Conservation (phyloP, 2,888 invertebrate genomes). For the Pseudococcus jackbeardsleyi region DNA sequence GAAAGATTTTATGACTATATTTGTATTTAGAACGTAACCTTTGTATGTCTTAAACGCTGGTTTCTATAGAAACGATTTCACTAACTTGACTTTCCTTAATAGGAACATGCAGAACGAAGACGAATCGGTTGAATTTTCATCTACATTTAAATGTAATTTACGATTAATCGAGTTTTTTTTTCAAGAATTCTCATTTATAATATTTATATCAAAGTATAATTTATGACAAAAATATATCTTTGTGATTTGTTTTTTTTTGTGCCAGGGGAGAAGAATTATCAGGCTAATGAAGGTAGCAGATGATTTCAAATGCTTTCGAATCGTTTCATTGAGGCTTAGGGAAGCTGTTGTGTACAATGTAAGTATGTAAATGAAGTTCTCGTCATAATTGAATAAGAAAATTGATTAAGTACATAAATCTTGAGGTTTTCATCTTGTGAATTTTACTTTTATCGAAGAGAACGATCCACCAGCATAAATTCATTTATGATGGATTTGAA, state of each 20-base stretch:
- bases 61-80: constrained; percentile 49
- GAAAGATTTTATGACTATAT: constrained; percentile 44
- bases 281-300: background rate
- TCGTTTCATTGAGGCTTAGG: too few relatives aligned
- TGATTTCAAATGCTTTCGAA: too few relatives aligned
- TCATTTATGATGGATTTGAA: too few relatives aligned
- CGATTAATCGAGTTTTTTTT: background rate
- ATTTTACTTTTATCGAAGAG: too few relatives aligned
- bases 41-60: constrained; percentile 21
- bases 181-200: background rate
- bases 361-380: too few relatives aligned
- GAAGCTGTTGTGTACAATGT: too few relatives aligned
- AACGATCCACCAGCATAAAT: too few relatives aligned
- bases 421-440: too few relatives aligned
- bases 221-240: background rate
- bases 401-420: too few relatives aligned
- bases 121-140: constrained; percentile 27
- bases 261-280: background rate
- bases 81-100: constrained; percentile 36
- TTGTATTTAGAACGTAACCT: constrained; percentile 36
- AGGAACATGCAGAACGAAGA: constrained; percentile 1
- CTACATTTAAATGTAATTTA: constrained; percentile 21
- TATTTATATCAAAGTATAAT: background rate
- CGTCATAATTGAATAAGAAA: too few relatives aligned
- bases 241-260: background rate